Base-by-base conservation (phyloP, 2,113 vertebrate genomes). In the Paramormyrops kingsleyae region DNA sequence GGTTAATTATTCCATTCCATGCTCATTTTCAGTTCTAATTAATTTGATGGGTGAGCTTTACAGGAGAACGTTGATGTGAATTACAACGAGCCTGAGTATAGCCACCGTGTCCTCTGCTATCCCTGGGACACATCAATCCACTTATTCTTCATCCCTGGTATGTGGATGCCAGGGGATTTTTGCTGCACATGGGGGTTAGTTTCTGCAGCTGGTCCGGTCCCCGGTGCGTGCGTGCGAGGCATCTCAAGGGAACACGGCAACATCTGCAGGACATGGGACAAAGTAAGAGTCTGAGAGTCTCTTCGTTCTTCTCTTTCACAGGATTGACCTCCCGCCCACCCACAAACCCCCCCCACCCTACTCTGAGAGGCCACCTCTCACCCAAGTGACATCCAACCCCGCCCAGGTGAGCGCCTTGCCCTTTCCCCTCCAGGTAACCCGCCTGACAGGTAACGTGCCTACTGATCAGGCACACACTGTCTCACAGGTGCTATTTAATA, bases 291-390 rank as follows among this genome's bases (percentile, higher is more conserved):
- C 8, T 39, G 31, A 35, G 19, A 19, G 21, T 52, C 46, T 39
- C 39, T 19, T 42, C 6, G 0, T 35, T 46, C 21, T 66, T 39
- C 35, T 66, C 39, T 9, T 66, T 56, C 88, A 52, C 93, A 96
- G 96, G 88, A 96, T 96, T 93, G 96, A 96, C 92, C 95, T 96
- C 92, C 96, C 96, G 89, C 96, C 95, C 44, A 96, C 95, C 87
- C 95, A 96, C 94, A 96, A 96, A 90, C 95, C 95, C 0, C 95
- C 95, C n/a, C 95, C 95, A 90, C 94, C 95, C 59, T 95, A 96
- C 92, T 91, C 93, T 0, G 94, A 94, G 94, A 93, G 94, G 92
- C 91, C 93, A 21, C 93, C 94, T 1, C 92, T 93, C 74, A 91
- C 93, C 90, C 95, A 94, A 85, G 90, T 94, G 91, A 94, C 94